Evolutionary conservation across 53 echinoderm and acorn worm species (phyloP), one percentile per base, ranked within the genome.

Genomic region (Hippasteria phrygiana): DNA sequence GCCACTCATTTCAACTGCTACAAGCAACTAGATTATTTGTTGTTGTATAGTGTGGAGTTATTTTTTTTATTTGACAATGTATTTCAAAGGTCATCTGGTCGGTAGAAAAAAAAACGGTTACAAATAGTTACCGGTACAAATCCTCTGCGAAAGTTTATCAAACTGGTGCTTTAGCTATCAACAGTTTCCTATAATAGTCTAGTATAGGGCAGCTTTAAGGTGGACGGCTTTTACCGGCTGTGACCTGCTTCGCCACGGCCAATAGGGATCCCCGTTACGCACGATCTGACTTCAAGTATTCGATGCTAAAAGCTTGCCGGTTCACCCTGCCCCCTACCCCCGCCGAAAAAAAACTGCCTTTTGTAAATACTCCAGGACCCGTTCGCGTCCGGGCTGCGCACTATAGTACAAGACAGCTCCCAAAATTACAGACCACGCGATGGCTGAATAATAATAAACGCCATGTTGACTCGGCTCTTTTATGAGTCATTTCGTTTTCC

Each of bases 251-350:
- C 45, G 50, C 22, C 59, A 59, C 71, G 39, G 54, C 51, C 39
- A 50, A 34, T 71, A 31, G 50, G 70, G 70, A 45, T 26, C 35
- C 70, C 11, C 33, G 85, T 51, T 71, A 48, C 85, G 85, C 85
- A 85, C 85, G 85, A 85, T 71, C 85, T 42, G 16, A 48, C 27
- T 53, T 71, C 50, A 85, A 85, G 85, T 65, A 71, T 69, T 69
- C 71, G 29, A 32, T 37, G 70, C 69, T 85, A 85, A 85, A 85
- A 85, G 85, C 85, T 22, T 65, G 85, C 71, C 38, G 43, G 48
- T 11, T 71, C 70, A 24, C 53, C 55, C 67, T 14, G 1, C 3
- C n/a, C n/a, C n/a, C 31, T 56, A 37, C 16, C 24, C 20, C 42
- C 72, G 40, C 39, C 42, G 20, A 27, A 72, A 38, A 66, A 4